Percentiles rank a stretch among this genome's conserved stretches.
Evolutionary conservation across 2,113 vertebrate species (phyloP).

Genomic region (Periophthalmus modestus): DNA sequence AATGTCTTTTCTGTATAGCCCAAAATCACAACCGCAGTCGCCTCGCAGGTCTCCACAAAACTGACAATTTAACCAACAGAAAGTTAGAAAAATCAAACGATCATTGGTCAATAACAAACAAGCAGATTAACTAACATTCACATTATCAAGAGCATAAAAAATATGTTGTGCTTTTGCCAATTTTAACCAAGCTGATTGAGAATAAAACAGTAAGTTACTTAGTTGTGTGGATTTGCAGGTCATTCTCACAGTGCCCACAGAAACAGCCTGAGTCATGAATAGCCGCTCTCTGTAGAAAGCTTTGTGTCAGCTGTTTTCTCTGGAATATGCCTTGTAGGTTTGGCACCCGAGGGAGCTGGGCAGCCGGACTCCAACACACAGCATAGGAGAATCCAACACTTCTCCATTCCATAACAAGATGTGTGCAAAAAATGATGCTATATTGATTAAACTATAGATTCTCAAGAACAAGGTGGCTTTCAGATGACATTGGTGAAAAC

Average conservation of each 20-base stretch:
- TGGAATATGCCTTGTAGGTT: slow-evolving; percentile 20
- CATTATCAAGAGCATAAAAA: too few species aligned
- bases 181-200: not conserved
- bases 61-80: too few species aligned
- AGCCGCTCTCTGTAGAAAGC: slow-evolving; percentile 31
- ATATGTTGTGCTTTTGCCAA: not conserved
- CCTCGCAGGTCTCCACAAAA: too few species aligned
- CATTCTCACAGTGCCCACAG: slow-evolving; percentile 21
- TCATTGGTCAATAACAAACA: too few species aligned
- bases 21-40: too few species aligned
- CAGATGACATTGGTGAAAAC: not conserved
- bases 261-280: slow-evolving; percentile 45
- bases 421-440: not conserved
- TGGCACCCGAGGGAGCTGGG: slow-evolving; percentile 14
- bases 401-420: not conserved
- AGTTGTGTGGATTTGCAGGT: slow-evolving; percentile 11
- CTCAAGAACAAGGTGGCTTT: not conserved
- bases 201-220: not conserved
- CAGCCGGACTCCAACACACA: slow-evolving; percentile 5
- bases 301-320: slow-evolving; percentile 47
- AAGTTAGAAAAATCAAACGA: too few species aligned
- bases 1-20: too few species aligned
- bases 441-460: not conserved
- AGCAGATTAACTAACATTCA: too few species aligned
- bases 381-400: not conserved